Base-by-base conservation (phyloP, 2,888 invertebrate genomes). In the Acleris cristana region DNA sequence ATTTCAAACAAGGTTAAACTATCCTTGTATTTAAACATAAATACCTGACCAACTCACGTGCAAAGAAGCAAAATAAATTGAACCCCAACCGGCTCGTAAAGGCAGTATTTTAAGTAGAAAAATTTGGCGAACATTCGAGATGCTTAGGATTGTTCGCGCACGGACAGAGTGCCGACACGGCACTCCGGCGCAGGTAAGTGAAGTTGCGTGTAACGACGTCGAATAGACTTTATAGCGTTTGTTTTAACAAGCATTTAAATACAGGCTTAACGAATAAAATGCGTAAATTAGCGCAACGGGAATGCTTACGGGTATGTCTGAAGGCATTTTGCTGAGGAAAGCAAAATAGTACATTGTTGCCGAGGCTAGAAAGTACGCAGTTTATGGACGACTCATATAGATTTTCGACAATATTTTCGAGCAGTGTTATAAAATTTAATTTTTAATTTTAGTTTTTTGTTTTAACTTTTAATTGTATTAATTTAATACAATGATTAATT, bases 181-280 rank as follows among this genome's bases (percentile, higher is more conserved):
- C 79, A 82, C 87, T 87, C 85, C 78, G 73, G 86, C 85, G 86
- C 88, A 84, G 80, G 81, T 89, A 91, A 92, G 91, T 90, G 86
- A 88, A 88, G 82, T 89, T 90, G 85, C 91, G 78, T 91, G 92
- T 91, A 82, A 72, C 75, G 79, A 82, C 87, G 88, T 87, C 91
- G 83, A 82, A 87, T 85, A 83, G 83, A 78, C 75, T 91, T 91
- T 90, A 90, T 87, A 78, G 83, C 77, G 78, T 88, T 84, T 82
- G 82, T 83, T 73, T 75, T 73, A 74, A 78, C 78, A 81, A 81
- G 81, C 82, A 83, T 84, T 84, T 82, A 82, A 88, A 84, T 86
- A 54, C 62, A 67, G 54, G 67, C 45, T 48, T 14, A 44, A 23
- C 18, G 53, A 45, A 21, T 21, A 62, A 63, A 58, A 56, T 44